Percentiles rank a stretch among this genome's conserved stretches.
These are phyloP conservation scores for Parauchenoglanis punctatus DNA, from an alignment of 2,797 vertebrate genomes.

Conservation along the genomic window DNA sequence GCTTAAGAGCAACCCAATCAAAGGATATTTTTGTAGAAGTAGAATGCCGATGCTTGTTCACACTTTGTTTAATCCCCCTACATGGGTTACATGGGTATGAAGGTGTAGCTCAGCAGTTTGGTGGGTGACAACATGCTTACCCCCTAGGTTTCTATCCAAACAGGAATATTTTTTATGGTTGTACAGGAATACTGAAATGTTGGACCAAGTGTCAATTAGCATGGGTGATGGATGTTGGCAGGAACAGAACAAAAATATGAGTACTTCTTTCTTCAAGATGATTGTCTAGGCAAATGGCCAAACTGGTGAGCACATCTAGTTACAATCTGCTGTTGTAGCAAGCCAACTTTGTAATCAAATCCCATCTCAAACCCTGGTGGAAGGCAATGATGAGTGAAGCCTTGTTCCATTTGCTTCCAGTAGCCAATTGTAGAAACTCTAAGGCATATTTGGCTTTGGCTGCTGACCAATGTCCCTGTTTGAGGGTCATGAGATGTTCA, in stretches of 20 bases:
- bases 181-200: background rate
- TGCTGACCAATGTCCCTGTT: background rate
- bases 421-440: background rate
- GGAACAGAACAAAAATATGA: background rate
- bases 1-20: background rate
- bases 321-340: background rate
- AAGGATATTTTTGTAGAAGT: background rate
- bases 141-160: background rate
- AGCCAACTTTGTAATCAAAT: background rate
- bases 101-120: background rate
- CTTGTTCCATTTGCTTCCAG: conserved; percentile 11
- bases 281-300: background rate
- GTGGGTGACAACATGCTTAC: background rate
- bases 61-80: background rate
- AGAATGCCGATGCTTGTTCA: too few relatives aligned
- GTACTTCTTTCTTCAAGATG: background rate
- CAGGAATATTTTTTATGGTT: background rate
- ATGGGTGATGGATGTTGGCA: background rate
- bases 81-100: background rate
- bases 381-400: background rate
- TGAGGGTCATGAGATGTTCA: background rate
- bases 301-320: background rate
- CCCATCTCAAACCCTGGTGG: background rate
- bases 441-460: background rate
- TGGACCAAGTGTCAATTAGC: too few relatives aligned